A percentile compares a stretch with the other conserved stretches of the same genome.
These are phyloP conservation scores for Cirrhinus mrigala DNA, from an alignment of 2,797 vertebrate species.

Conservation along the genomic window DNA sequence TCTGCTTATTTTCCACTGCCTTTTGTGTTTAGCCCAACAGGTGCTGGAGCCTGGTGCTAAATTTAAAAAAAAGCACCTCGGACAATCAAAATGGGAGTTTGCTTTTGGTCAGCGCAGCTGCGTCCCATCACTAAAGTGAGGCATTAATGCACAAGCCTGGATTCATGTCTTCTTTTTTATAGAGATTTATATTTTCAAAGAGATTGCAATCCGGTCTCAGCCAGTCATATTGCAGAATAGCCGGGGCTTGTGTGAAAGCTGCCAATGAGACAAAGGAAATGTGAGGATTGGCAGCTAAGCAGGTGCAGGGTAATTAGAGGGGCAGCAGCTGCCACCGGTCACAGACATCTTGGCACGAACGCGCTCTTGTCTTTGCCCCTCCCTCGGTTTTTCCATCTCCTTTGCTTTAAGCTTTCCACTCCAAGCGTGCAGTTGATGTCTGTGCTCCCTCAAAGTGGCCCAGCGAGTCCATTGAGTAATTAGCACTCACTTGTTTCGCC, in stretches of 20 bases:
- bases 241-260: conserved; percentile 66
- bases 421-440: not conserved
- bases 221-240: conserved; percentile 70
- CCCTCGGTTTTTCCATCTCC: conserved; percentile 24
- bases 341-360: conserved; percentile 59
- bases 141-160: conserved; percentile 52
- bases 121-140: conserved; percentile 61
- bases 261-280: conserved; percentile 69
- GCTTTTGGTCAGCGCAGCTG: conserved; percentile 70
- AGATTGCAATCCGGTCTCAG: conserved; percentile 60
- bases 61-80: conserved; percentile 25
- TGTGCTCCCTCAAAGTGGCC: not conserved
- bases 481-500: not conserved
- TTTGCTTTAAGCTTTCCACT: conserved; percentile 24
- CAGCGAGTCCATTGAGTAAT: not conserved
- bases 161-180: conserved; percentile 55
- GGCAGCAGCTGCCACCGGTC: conserved; percentile 77
- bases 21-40: conserved; percentile 71
- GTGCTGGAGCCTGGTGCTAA: conserved; percentile 60
- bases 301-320: conserved; percentile 76
- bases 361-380: conserved; percentile 27
- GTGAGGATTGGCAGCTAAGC: conserved; percentile 62
- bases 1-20: conserved; percentile 59
- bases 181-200: conserved; percentile 64
- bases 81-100: conserved; percentile 48